These are phyloP conservation scores for Nycticorax nycticorax DNA, from an alignment of 2,113 vertebrate genomes.

Conservation along the genomic window DNA sequence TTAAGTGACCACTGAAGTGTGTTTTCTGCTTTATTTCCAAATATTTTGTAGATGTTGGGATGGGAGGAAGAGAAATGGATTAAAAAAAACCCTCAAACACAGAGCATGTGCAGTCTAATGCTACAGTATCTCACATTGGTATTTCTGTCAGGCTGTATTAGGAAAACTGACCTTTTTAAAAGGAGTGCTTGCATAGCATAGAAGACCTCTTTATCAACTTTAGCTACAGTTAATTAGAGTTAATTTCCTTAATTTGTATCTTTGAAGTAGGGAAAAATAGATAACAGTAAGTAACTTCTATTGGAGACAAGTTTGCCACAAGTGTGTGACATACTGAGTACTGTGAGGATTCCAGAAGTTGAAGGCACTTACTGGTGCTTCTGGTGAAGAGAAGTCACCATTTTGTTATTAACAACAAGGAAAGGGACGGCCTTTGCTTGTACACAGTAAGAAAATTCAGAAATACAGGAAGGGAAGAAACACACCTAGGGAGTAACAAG, in stretches of 20 bases:
- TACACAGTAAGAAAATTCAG: neutral
- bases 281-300: neutral
- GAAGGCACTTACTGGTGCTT: neutral
- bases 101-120: neutral
- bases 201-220: neutral
- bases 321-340: neutral
- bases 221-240: neutral
- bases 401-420: neutral
- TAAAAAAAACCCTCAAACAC: neutral
- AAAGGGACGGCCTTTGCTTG: neutral
- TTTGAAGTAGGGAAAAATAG: neutral
- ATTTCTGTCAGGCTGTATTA: neutral
- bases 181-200: neutral
- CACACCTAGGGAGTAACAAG: neutral
- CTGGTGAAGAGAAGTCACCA: neutral
- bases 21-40: neutral
- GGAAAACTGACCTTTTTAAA: neutral
- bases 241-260: neutral
- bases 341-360: neutral
- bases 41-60: neutral
- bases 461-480: neutral
- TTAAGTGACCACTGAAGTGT: neutral
- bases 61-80: neutral
- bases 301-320: neutral
- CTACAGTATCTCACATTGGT: neutral